Evolutionary conservation across 2,113 vertebrate genomes (phyloP), one percentile per base, ranked within the genome.

Genomic region (Bombycilla garrulus): DNA sequence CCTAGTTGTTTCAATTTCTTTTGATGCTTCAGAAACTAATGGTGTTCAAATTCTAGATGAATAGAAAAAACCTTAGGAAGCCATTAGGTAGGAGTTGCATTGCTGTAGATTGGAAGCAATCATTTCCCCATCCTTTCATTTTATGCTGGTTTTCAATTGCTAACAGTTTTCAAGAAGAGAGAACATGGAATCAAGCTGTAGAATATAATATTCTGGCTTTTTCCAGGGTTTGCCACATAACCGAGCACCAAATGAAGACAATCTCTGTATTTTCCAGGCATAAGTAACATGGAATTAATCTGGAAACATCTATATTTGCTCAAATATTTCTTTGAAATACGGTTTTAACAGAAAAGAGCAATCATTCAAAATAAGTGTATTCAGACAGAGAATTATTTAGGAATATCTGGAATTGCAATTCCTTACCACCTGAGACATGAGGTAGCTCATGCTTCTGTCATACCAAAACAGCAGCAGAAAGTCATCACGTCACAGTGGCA

Each of bases 81-180:
- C 62, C 48, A 77, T 79, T 91, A 62, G 42, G 33, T 47, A 66
- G 36, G 74, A 82, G 23, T 56, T 67, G 18, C n/a, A 45, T 40
- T 77, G 62, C 73, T 93, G 80, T 65, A 86, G 76, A 92, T 58
- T 84, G 60, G 65, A 86, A 91, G 72, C 56, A 89, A 22, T 89
- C 15, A 70, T 91, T 91, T 89, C 51, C 33, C 24, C 14, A n/a
- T 86, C 51, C 17, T 91, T 80, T 66, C 26, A 15, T 86, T 92
- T 88, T 78, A 78, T 62, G 51, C 67, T 78, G 26, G 51, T 89
- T 91, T 89, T 87, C 73, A 80, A 29, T 76, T 94, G 51, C n/a
- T 80, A 61, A 40, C 54, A 48, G 29, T 62, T 94, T 78, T 64
- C 64, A 88, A 74, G 56, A 81, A 0, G 13, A 70, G 16, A 61